phyloP scores from a whole-genome alignment of 1,140 invertebrate species.

The Pachypeltis micranthus region DNA sequence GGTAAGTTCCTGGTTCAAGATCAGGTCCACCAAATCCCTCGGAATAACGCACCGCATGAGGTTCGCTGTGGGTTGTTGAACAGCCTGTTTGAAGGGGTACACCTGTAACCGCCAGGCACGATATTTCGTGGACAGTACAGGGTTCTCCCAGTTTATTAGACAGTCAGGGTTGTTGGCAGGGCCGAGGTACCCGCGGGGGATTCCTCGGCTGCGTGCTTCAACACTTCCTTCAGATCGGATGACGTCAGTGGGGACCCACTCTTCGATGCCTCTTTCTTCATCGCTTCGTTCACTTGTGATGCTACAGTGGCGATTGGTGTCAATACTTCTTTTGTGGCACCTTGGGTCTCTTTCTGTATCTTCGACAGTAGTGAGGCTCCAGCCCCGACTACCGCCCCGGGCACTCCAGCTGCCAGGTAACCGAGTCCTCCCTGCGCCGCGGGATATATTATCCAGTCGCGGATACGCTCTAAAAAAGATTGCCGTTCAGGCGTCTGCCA shows the following conservation, averaged over 20 bases:
- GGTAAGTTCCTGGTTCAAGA: too few species aligned
- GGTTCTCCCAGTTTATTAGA: not conserved
- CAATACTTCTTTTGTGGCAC: not conserved
- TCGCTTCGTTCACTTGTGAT: not conserved
- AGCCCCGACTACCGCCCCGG: not conserved
- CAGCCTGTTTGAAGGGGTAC: not conserved
- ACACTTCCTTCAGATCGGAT: not conserved
- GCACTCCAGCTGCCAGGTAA: not conserved
- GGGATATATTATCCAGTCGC: too few species aligned
- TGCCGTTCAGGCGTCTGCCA: too few species aligned
- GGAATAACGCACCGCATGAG: not conserved
- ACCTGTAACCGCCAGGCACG: not conserved
- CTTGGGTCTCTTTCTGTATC: not conserved
- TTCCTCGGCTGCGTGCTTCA: not conserved
- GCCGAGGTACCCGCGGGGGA: not conserved
- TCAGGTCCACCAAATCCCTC: too few species aligned
- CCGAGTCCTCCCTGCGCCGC: not conserved
- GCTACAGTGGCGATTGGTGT: not conserved
- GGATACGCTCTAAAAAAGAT: too few species aligned
- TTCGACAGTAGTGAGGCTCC: not conserved
- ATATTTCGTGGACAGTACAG: not conserved
- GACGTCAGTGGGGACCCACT: not conserved
- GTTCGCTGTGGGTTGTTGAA: not conserved
- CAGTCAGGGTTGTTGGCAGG: not conserved
- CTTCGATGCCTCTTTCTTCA: not conserved